Conservation (phyloP, 2,113 vertebrate genomes). For the Coracopsis vasa region DNA sequence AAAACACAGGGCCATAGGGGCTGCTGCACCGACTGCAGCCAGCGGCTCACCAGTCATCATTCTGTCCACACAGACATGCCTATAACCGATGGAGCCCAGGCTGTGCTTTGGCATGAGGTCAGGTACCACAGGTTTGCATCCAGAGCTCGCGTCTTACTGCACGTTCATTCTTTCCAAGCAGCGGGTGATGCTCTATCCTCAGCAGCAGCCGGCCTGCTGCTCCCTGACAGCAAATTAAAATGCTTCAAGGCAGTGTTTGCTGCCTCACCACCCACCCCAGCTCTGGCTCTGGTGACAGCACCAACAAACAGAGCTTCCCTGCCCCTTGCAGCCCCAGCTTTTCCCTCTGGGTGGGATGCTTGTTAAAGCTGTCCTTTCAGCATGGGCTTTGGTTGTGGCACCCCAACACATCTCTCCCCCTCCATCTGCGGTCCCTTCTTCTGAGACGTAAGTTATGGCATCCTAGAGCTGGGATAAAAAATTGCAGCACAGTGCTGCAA, state of each 20-base stretch:
- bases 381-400: not conserved
- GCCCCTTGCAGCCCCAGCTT: accelerated
- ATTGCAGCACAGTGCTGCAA: not conserved
- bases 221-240: not conserved
- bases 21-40: accelerated
- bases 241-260: accelerated
- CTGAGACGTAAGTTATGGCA: not conserved
- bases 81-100: not conserved
- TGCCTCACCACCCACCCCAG: not conserved
- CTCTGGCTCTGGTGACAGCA: not conserved
- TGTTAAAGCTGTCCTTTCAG: not conserved
- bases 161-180: not conserved
- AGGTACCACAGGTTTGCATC: not conserved
- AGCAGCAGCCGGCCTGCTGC: accelerated
- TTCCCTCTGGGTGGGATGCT: accelerated
- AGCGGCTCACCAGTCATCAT: not conserved
- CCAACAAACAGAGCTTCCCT: not conserved
- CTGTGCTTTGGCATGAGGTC: not conserved
- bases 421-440: not conserved
- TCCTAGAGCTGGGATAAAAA: not conserved
- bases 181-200: not conserved
- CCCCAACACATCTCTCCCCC: not conserved
- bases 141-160: not conserved
- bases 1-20: slow-evolving; percentile 3
- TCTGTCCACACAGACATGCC: not conserved